Base-by-base conservation (phyloP, 35 echinoderm and acorn worm genomes). In the Stichopus chloronotus region DNA sequence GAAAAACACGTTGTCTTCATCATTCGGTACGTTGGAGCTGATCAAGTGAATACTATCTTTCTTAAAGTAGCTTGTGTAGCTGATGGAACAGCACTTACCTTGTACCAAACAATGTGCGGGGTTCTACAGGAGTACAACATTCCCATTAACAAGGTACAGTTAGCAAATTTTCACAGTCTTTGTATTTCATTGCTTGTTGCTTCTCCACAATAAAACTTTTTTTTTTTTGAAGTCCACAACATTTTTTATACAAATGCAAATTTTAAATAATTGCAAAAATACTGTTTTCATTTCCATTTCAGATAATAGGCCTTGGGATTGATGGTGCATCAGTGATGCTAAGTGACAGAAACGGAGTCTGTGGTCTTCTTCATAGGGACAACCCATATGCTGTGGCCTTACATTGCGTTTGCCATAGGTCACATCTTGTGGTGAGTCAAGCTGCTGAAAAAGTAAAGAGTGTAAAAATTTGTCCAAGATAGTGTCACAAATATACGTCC, bases 391-490 rank as follows among this genome's bases (percentile, higher is more conserved):
- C 43, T 81, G 43, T 81, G 19, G 78, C 78, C 43, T n/a, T 81
- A 81, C 78, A 81, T 81, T 81, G 78, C 43, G 78, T 81, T 52
- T 81, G 78, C 23, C 78, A 81, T 25, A 81, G 78, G 43, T 81
- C 5, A 4, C 65, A 71, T 71, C 65, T 71, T 71, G 65, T 71
- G 65, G 65, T 71, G 65, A 71, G 65, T 71, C 65, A 43, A 3
- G 30, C 30, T 43, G 30, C 30, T 43, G 30, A 43, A 43, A 43
- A 43, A 43, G 30, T 43, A 43, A 43, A 43, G 30, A 43, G 30
- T 43, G 30, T 43, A 43, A 43, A 43, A 43, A 43, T 43, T 43
- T 43, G 30, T 43, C 30, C 30, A 43, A 43, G 30, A 43, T 43
- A 43, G 30, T 43, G 30, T 43, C 30, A 43, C 30, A 43, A 43